Evolutionary conservation across 2,888 invertebrate genomes (phyloP).

Genomic region (Pristionchus maxplancki): DNA sequence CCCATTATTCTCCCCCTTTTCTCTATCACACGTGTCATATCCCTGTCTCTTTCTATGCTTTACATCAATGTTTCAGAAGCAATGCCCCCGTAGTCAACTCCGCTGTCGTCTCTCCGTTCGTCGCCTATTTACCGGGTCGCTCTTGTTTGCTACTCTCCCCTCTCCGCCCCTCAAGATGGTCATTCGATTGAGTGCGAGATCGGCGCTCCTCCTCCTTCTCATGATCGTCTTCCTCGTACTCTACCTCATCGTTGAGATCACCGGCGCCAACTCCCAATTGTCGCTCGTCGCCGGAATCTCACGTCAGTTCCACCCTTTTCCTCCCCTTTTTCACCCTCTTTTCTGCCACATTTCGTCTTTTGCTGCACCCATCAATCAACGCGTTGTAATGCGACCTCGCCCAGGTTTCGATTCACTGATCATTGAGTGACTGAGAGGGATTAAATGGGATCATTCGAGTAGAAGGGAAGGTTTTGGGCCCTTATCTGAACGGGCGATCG

Average conservation of each 20-base stretch:
- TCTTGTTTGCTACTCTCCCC: constrained; percentile 35
- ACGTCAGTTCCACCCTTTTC: constrained; percentile 18
- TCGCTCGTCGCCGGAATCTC: constrained; percentile 34
- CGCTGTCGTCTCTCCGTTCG: background rate
- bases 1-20: background rate
- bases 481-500: constrained; percentile 17
- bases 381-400: background rate
- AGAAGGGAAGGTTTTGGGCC: background rate
- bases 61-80: background rate
- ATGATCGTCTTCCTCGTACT: constrained; percentile 44
- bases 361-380: background rate
- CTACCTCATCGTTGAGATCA: constrained; percentile 50
- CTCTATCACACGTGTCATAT: background rate
- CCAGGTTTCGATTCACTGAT: background rate
- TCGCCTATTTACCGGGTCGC: constrained; percentile 5
- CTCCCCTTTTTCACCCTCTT: background rate
- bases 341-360: background rate
- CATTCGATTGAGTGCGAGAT: constrained; percentile 26
- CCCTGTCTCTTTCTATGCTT: background rate
- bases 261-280: constrained; percentile 8
- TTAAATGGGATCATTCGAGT: background rate
- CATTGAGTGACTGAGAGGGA: background rate
- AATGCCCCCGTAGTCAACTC: background rate
- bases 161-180: background rate
- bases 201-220: constrained; percentile 28